phyloP scores from a whole-genome alignment of 2,888 invertebrate genomes.

The Acrocyrtus sp. region DNA sequence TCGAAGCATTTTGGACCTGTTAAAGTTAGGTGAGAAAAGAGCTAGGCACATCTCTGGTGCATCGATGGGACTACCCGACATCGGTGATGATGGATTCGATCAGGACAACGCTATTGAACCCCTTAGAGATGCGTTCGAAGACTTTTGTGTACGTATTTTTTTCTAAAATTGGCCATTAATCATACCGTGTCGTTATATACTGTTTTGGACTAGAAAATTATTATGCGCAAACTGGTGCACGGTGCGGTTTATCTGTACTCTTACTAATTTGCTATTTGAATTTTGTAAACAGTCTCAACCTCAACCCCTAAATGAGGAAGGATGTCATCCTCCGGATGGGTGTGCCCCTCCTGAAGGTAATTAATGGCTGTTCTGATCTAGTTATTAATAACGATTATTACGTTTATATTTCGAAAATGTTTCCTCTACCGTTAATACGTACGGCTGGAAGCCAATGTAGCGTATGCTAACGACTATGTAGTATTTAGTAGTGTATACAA shows the following conservation, averaged over 20 bases:
- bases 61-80: conserved; percentile 3
- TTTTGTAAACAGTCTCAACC: too few species aligned
- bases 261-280: not conserved
- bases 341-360: conserved; percentile 19
- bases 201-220: too few species aligned
- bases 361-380: not conserved
- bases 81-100: conserved; percentile 20
- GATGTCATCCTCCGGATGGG: not conserved
- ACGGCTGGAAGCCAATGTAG: too few species aligned
- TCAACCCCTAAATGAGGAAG: conserved; percentile 25
- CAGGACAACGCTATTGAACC: conserved; percentile 43
- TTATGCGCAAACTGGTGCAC: too few species aligned
- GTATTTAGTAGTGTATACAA: too few species aligned
- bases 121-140: conserved; percentile 43
- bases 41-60: conserved; percentile 19
- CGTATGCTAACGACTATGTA: too few species aligned
- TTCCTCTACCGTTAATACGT: too few species aligned
- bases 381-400: not conserved
- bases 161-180: too few species aligned
- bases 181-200: too few species aligned
- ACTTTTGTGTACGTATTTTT: conserved; percentile 42
- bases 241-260: too few species aligned
- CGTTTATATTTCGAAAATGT: not conserved
- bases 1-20: conserved; percentile 47
- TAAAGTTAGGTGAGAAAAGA: conserved; percentile 27